These are phyloP conservation scores for Drosophila chauvacae DNA, from an alignment of 1,140 invertebrate genomes.

Conservation along the genomic window DNA sequence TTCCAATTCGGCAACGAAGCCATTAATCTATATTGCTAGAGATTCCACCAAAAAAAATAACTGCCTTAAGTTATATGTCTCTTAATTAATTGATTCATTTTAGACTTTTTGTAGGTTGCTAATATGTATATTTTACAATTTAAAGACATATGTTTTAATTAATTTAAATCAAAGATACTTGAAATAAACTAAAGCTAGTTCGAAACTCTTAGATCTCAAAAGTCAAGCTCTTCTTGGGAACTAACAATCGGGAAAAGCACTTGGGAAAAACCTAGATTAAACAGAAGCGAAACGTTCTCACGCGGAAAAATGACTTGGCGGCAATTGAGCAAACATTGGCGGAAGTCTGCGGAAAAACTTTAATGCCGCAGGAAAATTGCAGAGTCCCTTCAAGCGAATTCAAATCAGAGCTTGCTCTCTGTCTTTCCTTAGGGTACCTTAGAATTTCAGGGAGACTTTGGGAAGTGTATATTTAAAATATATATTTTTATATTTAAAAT, in stretches of 20 bases:
- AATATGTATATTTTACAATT: not conserved
- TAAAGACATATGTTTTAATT: not conserved
- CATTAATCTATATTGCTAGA: slow-evolving; percentile 7
- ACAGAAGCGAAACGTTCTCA: slow-evolving; percentile 20
- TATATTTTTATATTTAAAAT: not conserved
- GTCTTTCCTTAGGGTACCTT: not conserved
- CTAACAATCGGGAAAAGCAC: slow-evolving; percentile 1
- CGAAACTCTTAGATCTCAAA: not conserved
- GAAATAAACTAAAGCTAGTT: not conserved
- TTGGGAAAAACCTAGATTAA: slow-evolving; percentile 15
- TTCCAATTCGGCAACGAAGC: slow-evolving; percentile 16
- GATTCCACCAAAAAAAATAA: not conserved
- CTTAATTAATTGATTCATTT: slow-evolving; percentile 4
- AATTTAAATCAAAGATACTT: not conserved
- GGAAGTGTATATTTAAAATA: no score
- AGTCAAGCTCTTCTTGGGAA: no score
- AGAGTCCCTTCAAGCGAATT: slow-evolving; percentile 15
- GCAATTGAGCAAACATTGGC: slow-evolving; percentile 18
- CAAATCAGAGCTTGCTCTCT: not conserved
- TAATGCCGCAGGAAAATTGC: not conserved
- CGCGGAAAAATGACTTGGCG: slow-evolving; percentile 42
- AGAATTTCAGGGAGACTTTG: not conserved
- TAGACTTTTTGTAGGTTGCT: not conserved
- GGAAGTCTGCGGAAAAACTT: slow-evolving; percentile 4
- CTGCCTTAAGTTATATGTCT: not conserved